Conservation (phyloP, 2,113 vertebrate species). For the Etheostoma cragini region DNA sequence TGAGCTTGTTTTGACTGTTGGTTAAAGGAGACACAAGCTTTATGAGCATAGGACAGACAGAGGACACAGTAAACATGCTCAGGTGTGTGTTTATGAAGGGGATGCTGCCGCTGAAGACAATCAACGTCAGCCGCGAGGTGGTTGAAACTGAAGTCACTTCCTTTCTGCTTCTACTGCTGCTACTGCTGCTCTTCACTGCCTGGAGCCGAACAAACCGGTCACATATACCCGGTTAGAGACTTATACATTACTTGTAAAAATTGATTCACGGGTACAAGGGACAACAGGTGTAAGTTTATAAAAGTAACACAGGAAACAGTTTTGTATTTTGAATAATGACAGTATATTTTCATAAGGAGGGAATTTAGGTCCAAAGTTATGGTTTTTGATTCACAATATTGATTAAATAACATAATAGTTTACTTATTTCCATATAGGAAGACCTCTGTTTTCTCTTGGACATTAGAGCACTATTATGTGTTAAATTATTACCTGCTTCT, state of each 20-base stretch:
- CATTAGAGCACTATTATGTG: background rate
- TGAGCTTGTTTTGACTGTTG: constrained; percentile 65
- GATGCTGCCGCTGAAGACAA: constrained; percentile 72
- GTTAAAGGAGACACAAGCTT: background rate
- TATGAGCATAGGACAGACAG: background rate
- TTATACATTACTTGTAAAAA: background rate
- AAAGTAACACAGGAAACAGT: background rate
- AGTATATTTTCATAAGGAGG: background rate
- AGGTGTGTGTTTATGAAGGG: constrained; percentile 59
- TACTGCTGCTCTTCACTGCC: constrained; percentile 83
- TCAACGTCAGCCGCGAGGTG: constrained; percentile 70
- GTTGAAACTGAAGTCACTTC: constrained; percentile 61
- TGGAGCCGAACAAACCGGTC: constrained; percentile 82
- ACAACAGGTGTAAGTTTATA: background rate
- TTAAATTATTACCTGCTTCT: background rate
- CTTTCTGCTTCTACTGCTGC: constrained; percentile 82
- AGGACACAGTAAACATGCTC: background rate
- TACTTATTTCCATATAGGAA: background rate
- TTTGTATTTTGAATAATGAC: background rate
- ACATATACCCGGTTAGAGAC: constrained; percentile 87
- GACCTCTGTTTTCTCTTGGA: background rate
- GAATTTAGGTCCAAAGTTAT: background rate
- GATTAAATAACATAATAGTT: background rate
- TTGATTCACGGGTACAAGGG: background rate
- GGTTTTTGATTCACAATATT: background rate